These are phyloP conservation scores for Falco cherrug DNA, from an alignment of 2,797 vertebrate genomes.

Conservation along the genomic window DNA sequence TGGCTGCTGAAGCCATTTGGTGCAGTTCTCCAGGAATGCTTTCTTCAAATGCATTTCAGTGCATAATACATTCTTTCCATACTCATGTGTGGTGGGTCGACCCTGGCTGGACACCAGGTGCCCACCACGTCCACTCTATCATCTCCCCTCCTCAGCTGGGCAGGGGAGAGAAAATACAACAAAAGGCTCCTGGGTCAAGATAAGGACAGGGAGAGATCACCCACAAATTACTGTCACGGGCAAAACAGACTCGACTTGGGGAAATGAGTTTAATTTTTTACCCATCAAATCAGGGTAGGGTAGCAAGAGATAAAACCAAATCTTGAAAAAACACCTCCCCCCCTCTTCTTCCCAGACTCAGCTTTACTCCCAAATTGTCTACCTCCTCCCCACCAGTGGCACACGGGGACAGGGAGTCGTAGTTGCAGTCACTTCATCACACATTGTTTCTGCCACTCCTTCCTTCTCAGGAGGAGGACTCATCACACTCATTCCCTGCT, in stretches of 20 bases:
- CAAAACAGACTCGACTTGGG: too few species aligned
- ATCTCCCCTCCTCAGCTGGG: too few species aligned
- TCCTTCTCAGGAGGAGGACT: background rate
- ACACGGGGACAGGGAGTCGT: too few species aligned
- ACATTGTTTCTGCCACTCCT: background rate
- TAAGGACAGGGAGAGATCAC: too few species aligned
- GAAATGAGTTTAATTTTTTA: background rate
- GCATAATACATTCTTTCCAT: background rate
- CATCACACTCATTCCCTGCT: background rate
- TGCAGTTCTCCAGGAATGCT: background rate
- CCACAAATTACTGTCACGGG: too few species aligned
- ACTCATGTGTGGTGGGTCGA: background rate
- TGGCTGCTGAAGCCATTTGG: background rate
- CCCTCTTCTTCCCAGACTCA: background rate
- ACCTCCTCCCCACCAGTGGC: background rate
- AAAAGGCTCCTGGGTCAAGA: too few species aligned
- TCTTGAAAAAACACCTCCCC: background rate
- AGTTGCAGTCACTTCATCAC: background rate
- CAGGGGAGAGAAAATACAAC: too few species aligned
- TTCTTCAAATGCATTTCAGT: background rate
- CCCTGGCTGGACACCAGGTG: too few species aligned
- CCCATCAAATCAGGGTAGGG: background rate
- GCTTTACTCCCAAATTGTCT: background rate
- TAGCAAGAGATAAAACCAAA: background rate
- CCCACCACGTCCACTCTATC: background rate